These are phyloP conservation scores for Brachyhypopomus occidentalis DNA, from an alignment of 2,113 vertebrate species.

Conservation along the genomic window DNA sequence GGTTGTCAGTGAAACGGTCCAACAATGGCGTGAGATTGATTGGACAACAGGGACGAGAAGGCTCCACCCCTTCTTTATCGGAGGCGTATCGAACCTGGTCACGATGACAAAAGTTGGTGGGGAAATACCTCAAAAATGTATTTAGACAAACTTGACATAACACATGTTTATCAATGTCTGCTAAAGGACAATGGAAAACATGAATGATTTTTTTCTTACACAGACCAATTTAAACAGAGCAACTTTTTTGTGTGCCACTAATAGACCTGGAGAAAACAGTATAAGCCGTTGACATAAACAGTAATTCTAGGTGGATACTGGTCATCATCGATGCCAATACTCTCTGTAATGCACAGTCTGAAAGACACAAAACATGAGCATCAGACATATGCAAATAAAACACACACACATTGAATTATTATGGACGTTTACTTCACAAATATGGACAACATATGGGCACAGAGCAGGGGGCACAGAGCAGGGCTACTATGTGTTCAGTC, in stretches of 20 bases:
- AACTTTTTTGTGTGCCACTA: neutral
- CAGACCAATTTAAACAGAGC: too few relatives aligned
- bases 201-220: too few relatives aligned
- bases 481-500: too few relatives aligned
- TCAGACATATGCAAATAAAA: neutral
- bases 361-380: constrained; percentile 17
- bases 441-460: neutral
- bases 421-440: neutral
- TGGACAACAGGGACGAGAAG: constrained; percentile 81
- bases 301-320: constrained; percentile 84
- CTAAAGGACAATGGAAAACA: neutral
- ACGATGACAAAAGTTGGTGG: neutral
- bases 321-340: constrained; percentile 82
- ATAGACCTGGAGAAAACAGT: constrained; percentile 80
- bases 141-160: neutral
- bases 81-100: constrained; percentile 81
- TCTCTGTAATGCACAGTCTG: constrained; percentile 86
- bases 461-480: too few relatives aligned
- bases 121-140: neutral
- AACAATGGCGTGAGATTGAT: constrained; percentile 85
- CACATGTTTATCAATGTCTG: neutral
- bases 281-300: constrained; percentile 80
- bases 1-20: constrained; percentile 78
- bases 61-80: constrained; percentile 80
- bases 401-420: neutral